A percentile compares a stretch with the other conserved stretches of the same genome.
phyloP scores from a whole-genome alignment of 2,888 invertebrate genomes.

The Galeopsomyia nigrocyanea region DNA sequence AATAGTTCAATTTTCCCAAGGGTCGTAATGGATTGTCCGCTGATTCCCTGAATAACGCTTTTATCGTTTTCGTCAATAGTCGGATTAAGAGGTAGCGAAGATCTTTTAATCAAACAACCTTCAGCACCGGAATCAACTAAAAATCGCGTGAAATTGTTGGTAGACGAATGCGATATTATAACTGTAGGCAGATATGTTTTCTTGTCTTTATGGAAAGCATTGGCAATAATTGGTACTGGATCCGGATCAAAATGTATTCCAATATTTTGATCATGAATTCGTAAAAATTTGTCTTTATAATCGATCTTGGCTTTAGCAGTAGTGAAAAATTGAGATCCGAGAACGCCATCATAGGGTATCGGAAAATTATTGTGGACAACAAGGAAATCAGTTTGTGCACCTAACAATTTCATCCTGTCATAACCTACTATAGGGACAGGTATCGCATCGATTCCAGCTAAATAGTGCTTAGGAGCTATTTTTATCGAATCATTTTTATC shows the following conservation, averaged over 20 bases:
- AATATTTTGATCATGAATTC: no score
- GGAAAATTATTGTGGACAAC: background rate
- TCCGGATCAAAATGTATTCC: no score
- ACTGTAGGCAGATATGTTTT: background rate
- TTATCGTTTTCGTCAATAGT: background rate
- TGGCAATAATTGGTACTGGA: no score
- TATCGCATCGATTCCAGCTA: no score
- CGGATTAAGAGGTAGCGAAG: background rate
- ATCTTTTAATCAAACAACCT: background rate
- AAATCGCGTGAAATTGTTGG: background rate
- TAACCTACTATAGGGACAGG: no score
- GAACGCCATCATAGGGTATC: background rate
- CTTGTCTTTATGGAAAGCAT: no score
- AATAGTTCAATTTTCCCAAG: background rate
- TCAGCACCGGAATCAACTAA: conserved; percentile 10
- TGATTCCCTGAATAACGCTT: background rate
- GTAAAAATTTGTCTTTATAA: background rate
- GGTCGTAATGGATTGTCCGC: background rate
- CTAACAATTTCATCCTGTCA: no score
- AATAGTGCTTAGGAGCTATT: no score
- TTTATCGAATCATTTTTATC: no score
- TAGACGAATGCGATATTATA: background rate
- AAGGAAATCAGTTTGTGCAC: no score
- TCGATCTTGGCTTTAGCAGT: background rate
- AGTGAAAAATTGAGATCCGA: background rate